These are phyloP conservation scores for Parnassius mnemosyne DNA, from an alignment of 2,888 invertebrate species.

Conservation along the genomic window DNA sequence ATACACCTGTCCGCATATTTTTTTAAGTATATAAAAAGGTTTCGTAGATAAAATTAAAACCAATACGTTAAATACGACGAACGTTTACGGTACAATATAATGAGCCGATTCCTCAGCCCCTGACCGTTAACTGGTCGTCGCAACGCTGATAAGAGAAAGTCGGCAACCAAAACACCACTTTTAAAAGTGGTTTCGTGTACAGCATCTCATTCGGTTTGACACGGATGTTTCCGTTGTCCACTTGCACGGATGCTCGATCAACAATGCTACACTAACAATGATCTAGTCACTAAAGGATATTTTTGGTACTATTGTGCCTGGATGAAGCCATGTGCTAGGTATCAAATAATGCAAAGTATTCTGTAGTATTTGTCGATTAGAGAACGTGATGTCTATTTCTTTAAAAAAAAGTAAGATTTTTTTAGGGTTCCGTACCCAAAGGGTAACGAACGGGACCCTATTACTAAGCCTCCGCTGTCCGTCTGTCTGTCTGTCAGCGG, in stretches of 20 bases:
- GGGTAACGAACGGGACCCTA: no score
- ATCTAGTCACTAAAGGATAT: slow-evolving; percentile 42
- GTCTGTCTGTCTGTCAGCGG: no score
- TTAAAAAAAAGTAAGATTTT: no score
- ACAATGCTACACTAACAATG: slow-evolving; percentile 54
- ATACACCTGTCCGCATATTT: no score
- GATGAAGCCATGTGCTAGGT: neutral
- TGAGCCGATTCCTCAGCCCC: neutral
- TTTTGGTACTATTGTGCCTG: slow-evolving; percentile 33
- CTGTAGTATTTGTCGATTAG: neutral
- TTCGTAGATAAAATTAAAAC: neutral
- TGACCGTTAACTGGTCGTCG: slow-evolving; percentile 12
- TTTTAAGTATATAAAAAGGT: neutral
- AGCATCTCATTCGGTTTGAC: slow-evolving; percentile 30
- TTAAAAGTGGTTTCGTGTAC: slow-evolving; percentile 50
- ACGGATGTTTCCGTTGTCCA: slow-evolving; percentile 35
- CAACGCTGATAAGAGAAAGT: slow-evolving; percentile 34
- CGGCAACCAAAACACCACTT: slow-evolving; percentile 30
- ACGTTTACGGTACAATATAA: neutral
- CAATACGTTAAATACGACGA: neutral
- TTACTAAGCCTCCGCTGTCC: no score
- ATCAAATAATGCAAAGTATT: neutral
- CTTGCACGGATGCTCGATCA: slow-evolving; percentile 39
- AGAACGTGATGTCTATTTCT: no score
- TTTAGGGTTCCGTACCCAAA: no score